phyloP scores from a whole-genome alignment of 1,140 invertebrate species.

The Coptotermes formosanus region DNA sequence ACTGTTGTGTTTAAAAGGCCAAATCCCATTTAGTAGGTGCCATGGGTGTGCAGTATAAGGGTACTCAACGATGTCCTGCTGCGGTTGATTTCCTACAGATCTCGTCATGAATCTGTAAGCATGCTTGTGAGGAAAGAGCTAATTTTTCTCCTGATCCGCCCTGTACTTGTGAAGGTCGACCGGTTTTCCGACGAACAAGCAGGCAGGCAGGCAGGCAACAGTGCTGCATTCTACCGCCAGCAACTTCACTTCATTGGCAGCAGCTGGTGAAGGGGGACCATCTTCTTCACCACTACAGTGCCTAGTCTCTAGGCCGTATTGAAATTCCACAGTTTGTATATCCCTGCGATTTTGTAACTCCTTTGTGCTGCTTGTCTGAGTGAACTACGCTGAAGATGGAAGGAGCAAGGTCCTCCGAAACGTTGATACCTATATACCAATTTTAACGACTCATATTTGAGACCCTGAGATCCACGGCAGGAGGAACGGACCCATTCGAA shows the following conservation, averaged over 20 bases:
- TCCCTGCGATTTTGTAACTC: too few species aligned
- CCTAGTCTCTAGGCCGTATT: neutral
- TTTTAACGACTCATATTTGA: too few species aligned
- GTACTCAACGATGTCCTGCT: neutral
- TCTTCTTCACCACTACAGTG: neutral
- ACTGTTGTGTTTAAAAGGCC: too few species aligned
- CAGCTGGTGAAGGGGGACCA: neutral
- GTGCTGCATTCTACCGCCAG: neutral
- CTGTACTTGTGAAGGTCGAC: constrained; percentile 14
- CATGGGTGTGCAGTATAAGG: neutral
- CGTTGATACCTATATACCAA: too few species aligned
- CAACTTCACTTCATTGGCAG: constrained; percentile 2
- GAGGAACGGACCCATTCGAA: too few species aligned
- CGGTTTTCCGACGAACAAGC: neutral
- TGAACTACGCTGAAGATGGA: too few species aligned
- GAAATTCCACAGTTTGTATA: too few species aligned
- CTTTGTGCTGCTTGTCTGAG: too few species aligned
- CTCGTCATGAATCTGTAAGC: neutral
- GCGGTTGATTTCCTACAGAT: neutral
- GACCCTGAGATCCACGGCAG: too few species aligned
- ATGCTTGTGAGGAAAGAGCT: neutral
- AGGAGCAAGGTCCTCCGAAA: too few species aligned
- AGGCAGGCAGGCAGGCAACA: neutral
- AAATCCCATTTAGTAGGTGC: too few species aligned
- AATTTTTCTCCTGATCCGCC: neutral